These are phyloP conservation scores for Protobothrops mucrosquamatus DNA, from an alignment of 2,113 vertebrate species.

Conservation along the genomic window DNA sequence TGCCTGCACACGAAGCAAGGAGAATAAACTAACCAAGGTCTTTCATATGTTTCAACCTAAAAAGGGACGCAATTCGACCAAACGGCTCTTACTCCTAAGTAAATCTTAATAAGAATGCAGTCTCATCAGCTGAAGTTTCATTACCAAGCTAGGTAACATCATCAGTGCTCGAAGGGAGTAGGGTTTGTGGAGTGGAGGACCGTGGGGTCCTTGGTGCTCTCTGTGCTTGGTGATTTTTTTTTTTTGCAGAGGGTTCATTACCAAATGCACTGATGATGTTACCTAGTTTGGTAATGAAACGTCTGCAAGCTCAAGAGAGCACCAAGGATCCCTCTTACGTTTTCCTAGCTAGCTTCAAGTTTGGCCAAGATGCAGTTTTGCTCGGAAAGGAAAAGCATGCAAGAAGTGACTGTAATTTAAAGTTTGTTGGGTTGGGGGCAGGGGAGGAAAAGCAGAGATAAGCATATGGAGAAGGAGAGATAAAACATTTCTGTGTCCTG, in stretches of 20 bases:
- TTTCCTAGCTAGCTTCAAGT: not conserved
- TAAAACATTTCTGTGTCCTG: not conserved
- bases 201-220: not conserved
- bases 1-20: not conserved
- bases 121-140: not conserved
- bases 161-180: not conserved
- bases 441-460: not conserved
- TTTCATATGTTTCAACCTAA: not conserved
- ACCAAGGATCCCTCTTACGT: not conserved
- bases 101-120: not conserved
- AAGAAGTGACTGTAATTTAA: not conserved
- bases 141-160: not conserved
- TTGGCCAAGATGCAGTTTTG: not conserved
- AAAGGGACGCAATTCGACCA: not conserved
- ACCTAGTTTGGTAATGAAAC: not conserved
- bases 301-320: not conserved
- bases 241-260: not conserved
- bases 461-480: not conserved
- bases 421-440: not conserved
- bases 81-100: not conserved
- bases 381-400: not conserved
- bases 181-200: not conserved
- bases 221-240: not conserved
- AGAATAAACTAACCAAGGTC: not conserved
- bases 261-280: not conserved